phyloP scores from a whole-genome alignment of 2,888 invertebrate genomes.

The Atethmia centrago region DNA sequence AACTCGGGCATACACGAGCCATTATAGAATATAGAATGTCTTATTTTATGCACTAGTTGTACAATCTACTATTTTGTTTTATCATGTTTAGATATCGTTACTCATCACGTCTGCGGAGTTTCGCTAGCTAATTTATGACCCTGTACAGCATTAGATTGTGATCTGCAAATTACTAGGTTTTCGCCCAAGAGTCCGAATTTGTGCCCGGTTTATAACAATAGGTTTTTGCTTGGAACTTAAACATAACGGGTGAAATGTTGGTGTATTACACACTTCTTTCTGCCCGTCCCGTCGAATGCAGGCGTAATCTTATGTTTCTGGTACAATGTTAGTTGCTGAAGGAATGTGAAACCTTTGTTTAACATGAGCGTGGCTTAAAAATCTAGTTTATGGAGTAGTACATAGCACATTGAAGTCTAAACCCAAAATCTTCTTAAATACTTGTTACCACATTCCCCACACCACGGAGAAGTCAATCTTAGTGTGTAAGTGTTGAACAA shows the following conservation, averaged over 20 bases:
- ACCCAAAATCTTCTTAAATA: neutral
- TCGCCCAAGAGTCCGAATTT: neutral
- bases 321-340: neutral
- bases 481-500: constrained; percentile 77
- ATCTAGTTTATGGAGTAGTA: constrained; percentile 3
- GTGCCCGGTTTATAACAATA: neutral
- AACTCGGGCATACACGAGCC: no score
- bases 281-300: neutral
- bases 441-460: constrained; percentile 59
- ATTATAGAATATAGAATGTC: no score
- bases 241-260: neutral
- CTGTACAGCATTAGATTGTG: neutral
- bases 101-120: no score
- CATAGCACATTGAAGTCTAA: constrained; percentile 23
- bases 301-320: neutral
- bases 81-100: no score
- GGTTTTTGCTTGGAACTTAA: neutral
- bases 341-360: neutral
- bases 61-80: no score
- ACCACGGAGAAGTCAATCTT: constrained; percentile 61
- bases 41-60: no score
- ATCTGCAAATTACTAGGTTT: neutral
- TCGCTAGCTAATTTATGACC: no score
- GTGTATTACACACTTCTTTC: neutral
- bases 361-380: neutral